Evolutionary conservation across 2,797 vertebrate species (phyloP), one percentile per base, ranked within the genome.

Genomic region (Esox masquinongy): DNA sequence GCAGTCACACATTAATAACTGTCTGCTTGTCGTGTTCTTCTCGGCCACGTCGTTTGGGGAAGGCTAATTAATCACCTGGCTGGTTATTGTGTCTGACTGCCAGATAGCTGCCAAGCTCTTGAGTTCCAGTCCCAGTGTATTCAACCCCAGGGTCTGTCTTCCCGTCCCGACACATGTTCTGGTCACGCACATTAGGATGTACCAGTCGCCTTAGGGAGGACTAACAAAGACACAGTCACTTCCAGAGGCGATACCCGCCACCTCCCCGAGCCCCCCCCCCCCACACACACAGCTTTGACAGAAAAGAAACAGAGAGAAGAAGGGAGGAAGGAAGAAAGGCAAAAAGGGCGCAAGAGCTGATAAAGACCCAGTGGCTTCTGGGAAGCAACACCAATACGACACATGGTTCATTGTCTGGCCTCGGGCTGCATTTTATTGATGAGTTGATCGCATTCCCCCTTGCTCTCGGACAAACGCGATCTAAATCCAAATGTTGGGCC

Each of bases 81-180:
- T 87, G 92, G 92, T 94, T 93, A 94, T 95, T 95, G 92, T 94
- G 94, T 95, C 94, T 93, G 93, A 92, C 94, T 95, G 95, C 93
- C 43, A 47, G 43, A 47, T 92, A 93, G 91, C 93, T 93, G 92
- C 92, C 93, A 93, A 86, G 90, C 90, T 92, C 43, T 47, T 47
- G 3, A 47, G 43, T 47, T 90, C 89, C 92, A 90, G 89, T 92
- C 88, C 92, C 92, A 85, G 91, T 93, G 90, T 93, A 91, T 94
- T 94, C 94, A 94, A 94, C 93, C 93, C 80, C 78, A 82, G 89
- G 88, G 91, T 90, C 92, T 90, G 92, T 80, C 86, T 85, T 84
- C 83, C 84, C 80, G 79, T 78, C 81, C 82, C 84, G 84, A 84
- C 83, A 82, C 79, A 80, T 85, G 86, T 86, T 88, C 85, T 79